These are phyloP conservation scores for Rattus norvegicus DNA, from an alignment of 2,113 vertebrate genomes.

Conservation along the genomic window DNA sequence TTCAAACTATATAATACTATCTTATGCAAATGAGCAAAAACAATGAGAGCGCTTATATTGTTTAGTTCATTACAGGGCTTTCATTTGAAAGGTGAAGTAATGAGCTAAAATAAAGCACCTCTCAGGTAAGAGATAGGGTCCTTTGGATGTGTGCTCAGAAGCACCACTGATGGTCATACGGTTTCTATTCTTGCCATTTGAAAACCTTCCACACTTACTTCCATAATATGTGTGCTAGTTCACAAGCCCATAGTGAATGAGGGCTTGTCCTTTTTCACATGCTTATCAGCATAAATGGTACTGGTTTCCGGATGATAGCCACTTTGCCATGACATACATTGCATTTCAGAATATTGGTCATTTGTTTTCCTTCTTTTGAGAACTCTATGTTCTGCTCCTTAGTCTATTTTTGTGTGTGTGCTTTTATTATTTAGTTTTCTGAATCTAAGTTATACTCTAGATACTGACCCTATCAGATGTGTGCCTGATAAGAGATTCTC, in stretches of 20 bases:
- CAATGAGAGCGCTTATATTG: not conserved
- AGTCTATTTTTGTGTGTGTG: not conserved
- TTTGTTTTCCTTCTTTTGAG: not conserved
- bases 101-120: not conserved
- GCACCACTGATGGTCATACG: not conserved
- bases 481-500: not conserved
- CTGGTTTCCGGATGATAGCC: not conserved
- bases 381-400: not conserved
- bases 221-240: too few relatives aligned
- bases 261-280: not conserved
- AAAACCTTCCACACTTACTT: not conserved
- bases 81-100: not conserved
- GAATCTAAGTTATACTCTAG: not conserved
- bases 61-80: slow-evolving; percentile 12
- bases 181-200: not conserved
- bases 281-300: not conserved
- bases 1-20: not conserved
- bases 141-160: not conserved
- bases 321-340: not conserved
- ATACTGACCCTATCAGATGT: not conserved
- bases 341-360: not conserved
- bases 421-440: not conserved
- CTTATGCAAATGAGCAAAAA: slow-evolving; percentile 3
- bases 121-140: not conserved
- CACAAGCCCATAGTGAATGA: not conserved